Base-by-base conservation (phyloP, 2,888 invertebrate genomes). In the Rugalucina vietnamica region DNA sequence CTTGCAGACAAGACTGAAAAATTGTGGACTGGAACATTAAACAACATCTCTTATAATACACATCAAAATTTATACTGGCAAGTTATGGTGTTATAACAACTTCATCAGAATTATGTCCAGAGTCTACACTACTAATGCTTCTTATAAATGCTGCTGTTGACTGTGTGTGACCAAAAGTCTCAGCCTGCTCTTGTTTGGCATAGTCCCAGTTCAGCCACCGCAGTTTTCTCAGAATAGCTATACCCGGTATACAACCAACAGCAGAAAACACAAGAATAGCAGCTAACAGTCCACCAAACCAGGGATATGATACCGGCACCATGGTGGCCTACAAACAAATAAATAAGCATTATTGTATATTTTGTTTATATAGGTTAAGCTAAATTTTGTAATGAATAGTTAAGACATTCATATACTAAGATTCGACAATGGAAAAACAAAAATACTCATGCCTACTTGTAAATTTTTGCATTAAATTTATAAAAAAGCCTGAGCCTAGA, bases 161-260 rank as follows among this genome's bases (percentile, higher is more conserved):
- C 69, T 84, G 82, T 0, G 92, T 92, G 21, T 89, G 78, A 1
- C 92, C 91, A 34, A 83, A 87, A 32, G 84, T 90, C 65, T 91
- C 91, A 1, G 88, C 86, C n/a, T 88, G 86, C 1, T 86, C 82
- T 39, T 88, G 88, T 81, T 92, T 92, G 32, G 92, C 90, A 57
- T 87, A 89, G 69, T 90, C 80, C 85, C 91, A 90, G 83, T 87
- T 86, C 0, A 91, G 77, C 39, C 90, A 82, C 32, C 90, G 89
- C 2, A 91, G 49, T 76, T 89, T 90, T 49, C 91, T 85, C 2
- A 90, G 82, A 0, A 92, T 37, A 29, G 93, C 93, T 14, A 92
- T 89, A 4, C 84, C 88, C 21, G 93, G 93, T 57, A 93, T 91
- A 88, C 92, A 92, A 8, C 91, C 82, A 0, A 92, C 84, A 1